Evolutionary conservation across 2,888 invertebrate species (phyloP), one percentile per base, ranked within the genome.

Genomic region (Dugesia japonica): DNA sequence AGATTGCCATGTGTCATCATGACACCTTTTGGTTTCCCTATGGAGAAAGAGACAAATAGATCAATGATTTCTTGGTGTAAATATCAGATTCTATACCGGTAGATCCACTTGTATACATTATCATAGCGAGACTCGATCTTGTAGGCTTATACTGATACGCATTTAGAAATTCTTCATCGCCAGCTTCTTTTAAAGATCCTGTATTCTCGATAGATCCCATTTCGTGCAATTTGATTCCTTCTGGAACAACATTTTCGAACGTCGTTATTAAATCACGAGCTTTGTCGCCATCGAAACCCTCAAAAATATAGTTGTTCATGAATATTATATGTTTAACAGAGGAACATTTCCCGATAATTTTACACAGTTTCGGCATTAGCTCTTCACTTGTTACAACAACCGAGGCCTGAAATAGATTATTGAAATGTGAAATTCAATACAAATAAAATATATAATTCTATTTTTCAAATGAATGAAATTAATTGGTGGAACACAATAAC

Each of bases 41-140:
- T 13, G 42, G 13, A 42, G 13, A 42, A n/a, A 42, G 13, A 20
- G 26, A 9, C 20, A 71, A 9, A 13, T 9, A 23, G 9, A 15
- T 71, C 23, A 13, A 71, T 13, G n/a, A 71, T 71, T 71, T 20
- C 20, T 71, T 71, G 42, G 42, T 42, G n/a, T 13, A 71, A 71
- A 9, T 13, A 20, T 23, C 20, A 71, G 7, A 13, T 9, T 15
- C n/a, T 23, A 13, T 89, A 75, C 94, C 95, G 1, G 97, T 97
- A 0, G 94, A 94, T 4, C 97, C 97, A 80, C 93, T 94, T 0
- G 97, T 98, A 87, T 97, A 98, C 97, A 98, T 98, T 71, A 98
- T 90, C 81, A 98, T 92, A 73, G 97, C 97, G 1, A 90, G 89
- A 84, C 97, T 95, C 17, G 88, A 86, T 4, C 89, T 85, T 4